A percentile compares a stretch with the other conserved stretches of the same genome.
Evolutionary conservation across 2,888 invertebrate species (phyloP).

Genomic region (Cantharis flavilabris): DNA sequence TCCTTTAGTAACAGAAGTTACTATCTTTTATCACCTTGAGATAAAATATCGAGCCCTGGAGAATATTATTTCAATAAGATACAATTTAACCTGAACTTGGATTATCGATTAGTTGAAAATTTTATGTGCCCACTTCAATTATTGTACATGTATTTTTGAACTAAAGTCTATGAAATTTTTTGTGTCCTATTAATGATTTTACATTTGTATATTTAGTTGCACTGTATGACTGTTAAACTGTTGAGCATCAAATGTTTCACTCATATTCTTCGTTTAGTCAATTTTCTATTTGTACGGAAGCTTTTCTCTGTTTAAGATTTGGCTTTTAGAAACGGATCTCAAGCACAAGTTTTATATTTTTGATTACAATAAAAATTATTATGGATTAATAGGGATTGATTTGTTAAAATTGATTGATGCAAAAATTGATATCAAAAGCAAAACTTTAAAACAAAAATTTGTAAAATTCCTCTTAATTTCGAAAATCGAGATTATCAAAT

Average conservation of each 20-base stretch:
- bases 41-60: not conserved
- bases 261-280: not conserved
- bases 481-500: too few species aligned
- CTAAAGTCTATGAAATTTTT: not conserved
- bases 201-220: not conserved
- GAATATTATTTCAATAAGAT: not conserved
- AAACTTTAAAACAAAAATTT: too few species aligned
- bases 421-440: too few species aligned
- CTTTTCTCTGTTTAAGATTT: not conserved
- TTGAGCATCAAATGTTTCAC: not conserved
- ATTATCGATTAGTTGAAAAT: not conserved
- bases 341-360: too few species aligned
- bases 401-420: too few species aligned
- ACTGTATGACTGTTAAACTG: not conserved
- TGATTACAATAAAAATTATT: too few species aligned
- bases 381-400: too few species aligned
- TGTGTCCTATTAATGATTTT: not conserved
- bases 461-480: too few species aligned
- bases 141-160: not conserved
- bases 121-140: not conserved
- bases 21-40: not conserved
- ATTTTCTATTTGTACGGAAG: not conserved
- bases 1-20: not conserved
- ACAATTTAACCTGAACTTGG: not conserved
- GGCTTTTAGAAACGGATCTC: too few species aligned